A percentile compares a stretch with the other conserved stretches of the same genome.
phyloP scores from a whole-genome alignment of 2,888 invertebrate genomes.

The Liposcelis brunnea region DNA sequence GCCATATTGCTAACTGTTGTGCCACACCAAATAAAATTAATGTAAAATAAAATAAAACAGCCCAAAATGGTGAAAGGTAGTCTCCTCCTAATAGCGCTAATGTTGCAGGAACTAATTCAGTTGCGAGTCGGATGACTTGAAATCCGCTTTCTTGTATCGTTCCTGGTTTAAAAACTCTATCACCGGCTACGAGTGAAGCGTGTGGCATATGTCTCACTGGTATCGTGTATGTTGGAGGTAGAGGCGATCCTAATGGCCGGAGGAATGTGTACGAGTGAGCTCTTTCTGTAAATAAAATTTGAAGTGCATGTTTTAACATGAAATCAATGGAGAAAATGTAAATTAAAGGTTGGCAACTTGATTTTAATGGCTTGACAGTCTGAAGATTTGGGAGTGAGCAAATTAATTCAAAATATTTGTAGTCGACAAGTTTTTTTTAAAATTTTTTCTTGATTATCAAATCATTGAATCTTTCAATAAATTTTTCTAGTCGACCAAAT shows the following conservation, averaged over 20 bases:
- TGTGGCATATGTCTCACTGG: constrained; percentile 52
- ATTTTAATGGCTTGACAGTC: too few species aligned
- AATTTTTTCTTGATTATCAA: too few species aligned
- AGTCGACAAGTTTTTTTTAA: too few species aligned
- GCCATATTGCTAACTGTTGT: constrained; percentile 82
- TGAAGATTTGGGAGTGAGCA: too few species aligned
- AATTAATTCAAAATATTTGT: too few species aligned
- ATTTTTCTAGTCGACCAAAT: too few species aligned
- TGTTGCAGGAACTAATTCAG: constrained; percentile 79
- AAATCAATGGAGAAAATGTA: constrained; percentile 8
- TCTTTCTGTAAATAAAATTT: constrained; percentile 38
- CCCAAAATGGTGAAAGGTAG: constrained; percentile 72
- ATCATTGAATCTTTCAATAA: too few species aligned
- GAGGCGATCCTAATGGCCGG: constrained; percentile 37
- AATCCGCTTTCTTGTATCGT: constrained; percentile 33
- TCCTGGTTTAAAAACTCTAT: constrained; percentile 42
- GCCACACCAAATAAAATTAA: constrained; percentile 74
- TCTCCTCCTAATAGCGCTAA: constrained; percentile 57
- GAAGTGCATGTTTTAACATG: too few species aligned
- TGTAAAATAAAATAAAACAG: constrained; percentile 67
- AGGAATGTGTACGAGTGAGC: constrained; percentile 54
- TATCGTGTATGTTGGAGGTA: constrained; percentile 39
- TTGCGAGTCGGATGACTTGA: constrained; percentile 66
- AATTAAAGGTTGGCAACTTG: too few species aligned
- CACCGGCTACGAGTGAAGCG: constrained; percentile 51